A percentile compares a stretch with the other conserved stretches of the same genome.
Evolutionary conservation across 2,888 invertebrate species (phyloP).

Genomic region (Phyllotreta striolata): DNA sequence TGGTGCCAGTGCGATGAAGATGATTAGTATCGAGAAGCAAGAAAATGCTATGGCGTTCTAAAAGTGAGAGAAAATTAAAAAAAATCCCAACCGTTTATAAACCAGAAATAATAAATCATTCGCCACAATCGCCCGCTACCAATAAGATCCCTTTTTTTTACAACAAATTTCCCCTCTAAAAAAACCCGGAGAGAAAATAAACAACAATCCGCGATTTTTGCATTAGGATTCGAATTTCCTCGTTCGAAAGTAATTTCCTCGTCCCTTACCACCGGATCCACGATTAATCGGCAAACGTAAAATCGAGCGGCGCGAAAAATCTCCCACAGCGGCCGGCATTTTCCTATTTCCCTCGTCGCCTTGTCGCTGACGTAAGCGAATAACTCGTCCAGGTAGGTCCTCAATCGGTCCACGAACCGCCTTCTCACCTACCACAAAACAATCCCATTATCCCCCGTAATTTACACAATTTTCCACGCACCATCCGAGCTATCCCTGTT

Average conservation of each 20-base stretch:
- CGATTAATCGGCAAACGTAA: constrained; percentile 69
- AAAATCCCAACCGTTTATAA: too few species aligned
- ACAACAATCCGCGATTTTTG: constrained; percentile 12
- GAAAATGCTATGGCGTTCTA: constrained; percentile 56
- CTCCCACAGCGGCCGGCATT: constrained; percentile 76
- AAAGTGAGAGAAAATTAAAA: constrained; percentile 37
- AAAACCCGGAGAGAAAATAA: background rate
- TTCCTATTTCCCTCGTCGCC: constrained; percentile 71
- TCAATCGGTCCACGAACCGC: constrained; percentile 45
- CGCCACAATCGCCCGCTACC: background rate
- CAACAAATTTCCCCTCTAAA: background rate
- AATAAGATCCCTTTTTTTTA: too few species aligned
- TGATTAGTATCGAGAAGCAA: constrained; percentile 56
- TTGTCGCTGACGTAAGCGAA: constrained; percentile 71
- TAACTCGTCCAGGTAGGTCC: constrained; percentile 63
- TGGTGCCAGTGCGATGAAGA: constrained; percentile 57
- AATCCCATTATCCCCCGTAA: background rate
- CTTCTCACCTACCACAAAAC: constrained; percentile 38
- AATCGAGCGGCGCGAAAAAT: constrained; percentile 72
- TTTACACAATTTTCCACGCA: constrained; percentile 46
- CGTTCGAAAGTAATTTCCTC: constrained; percentile 26
- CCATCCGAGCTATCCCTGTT: constrained; percentile 73
- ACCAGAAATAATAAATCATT: background rate
- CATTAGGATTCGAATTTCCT: constrained; percentile 6
- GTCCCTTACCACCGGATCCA: constrained; percentile 70